These are phyloP conservation scores for Nymphalis c-album DNA, from an alignment of 2,888 invertebrate species.

Conservation along the genomic window DNA sequence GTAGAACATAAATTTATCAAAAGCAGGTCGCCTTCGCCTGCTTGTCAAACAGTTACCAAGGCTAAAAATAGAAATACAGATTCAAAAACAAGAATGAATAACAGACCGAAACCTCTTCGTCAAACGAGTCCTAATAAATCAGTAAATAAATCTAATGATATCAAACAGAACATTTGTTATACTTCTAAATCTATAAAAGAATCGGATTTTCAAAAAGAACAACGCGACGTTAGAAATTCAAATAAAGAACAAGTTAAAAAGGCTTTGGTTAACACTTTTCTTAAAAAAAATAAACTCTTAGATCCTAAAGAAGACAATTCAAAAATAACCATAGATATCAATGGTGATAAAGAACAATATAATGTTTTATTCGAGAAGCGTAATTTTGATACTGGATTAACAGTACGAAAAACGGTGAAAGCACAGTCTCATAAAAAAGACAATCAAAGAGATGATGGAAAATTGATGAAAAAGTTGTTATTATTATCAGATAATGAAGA, in stretches of 20 bases:
- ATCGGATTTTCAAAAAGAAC: slow-evolving; percentile 4
- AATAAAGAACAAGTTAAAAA: slow-evolving; percentile 54
- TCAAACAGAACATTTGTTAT: slow-evolving; percentile 20
- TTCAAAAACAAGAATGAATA: slow-evolving; percentile 28
- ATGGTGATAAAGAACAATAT: slow-evolving; percentile 59
- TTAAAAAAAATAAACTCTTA: slow-evolving; percentile 44
- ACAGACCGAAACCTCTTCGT: slow-evolving; percentile 18
- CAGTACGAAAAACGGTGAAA: slow-evolving; percentile 52
- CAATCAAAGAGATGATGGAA: slow-evolving; percentile 23
- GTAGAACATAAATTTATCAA: not conserved
- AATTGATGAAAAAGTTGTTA: slow-evolving; percentile 45
- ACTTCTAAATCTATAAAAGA: slow-evolving; percentile 13
- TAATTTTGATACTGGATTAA: slow-evolving; percentile 51
- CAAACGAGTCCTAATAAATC: slow-evolving; percentile 16
- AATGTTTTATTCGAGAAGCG: slow-evolving; percentile 56
- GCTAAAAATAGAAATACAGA: slow-evolving; percentile 29
- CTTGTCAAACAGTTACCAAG: not conserved
- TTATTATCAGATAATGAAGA: slow-evolving; percentile 34
- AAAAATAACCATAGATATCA: slow-evolving; percentile 60
- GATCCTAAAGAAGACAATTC: slow-evolving; percentile 48
- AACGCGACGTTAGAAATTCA: slow-evolving; percentile 28
- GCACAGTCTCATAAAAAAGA: slow-evolving; percentile 1
- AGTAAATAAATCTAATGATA: slow-evolving; percentile 9
- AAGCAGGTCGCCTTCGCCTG: slow-evolving; percentile 40
- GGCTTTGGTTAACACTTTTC: slow-evolving; percentile 56